Conservation (phyloP, 2,797 vertebrate genomes). For the Todus mexicanus region DNA sequence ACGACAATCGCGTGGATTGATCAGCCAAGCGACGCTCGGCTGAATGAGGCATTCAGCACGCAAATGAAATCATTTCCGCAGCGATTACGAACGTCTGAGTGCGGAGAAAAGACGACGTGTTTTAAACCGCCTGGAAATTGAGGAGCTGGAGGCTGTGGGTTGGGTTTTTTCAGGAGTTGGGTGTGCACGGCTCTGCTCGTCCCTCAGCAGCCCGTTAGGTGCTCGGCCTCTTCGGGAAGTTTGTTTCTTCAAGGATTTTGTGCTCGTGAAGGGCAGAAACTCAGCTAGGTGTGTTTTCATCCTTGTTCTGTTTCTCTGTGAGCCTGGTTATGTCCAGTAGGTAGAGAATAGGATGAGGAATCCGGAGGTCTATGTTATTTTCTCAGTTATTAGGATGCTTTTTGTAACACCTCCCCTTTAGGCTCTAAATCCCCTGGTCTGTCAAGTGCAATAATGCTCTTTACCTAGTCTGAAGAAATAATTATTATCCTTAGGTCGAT, state of each 20-base stretch:
- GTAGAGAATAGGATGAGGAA: background rate
- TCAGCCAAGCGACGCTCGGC: background rate
- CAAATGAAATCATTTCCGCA: background rate
- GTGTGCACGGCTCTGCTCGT: rapidly evolving
- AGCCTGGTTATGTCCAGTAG: background rate
- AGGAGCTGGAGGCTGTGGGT: background rate
- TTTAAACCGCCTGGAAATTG: background rate
- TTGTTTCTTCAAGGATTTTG: background rate
- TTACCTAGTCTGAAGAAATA: background rate
- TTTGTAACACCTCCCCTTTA: background rate
- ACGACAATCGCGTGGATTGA: background rate
- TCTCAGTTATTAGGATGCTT: background rate
- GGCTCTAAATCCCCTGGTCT: background rate
- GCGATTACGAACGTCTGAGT: background rate
- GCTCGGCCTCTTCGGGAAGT: rapidly evolving
- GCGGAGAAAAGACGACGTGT: background rate
- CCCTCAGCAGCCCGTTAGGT: background rate
- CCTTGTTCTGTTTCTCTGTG: background rate
- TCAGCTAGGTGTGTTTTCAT: rapidly evolving
- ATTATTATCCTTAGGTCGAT: background rate
- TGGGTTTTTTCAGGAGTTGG: background rate
- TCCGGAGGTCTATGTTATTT: background rate
- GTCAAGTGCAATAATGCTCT: background rate
- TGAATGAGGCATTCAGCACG: background rate
- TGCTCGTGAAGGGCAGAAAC: background rate